These are phyloP conservation scores for Clarias macrocephalus DNA, from an alignment of 2,113 vertebrate species.

Conservation along the genomic window DNA sequence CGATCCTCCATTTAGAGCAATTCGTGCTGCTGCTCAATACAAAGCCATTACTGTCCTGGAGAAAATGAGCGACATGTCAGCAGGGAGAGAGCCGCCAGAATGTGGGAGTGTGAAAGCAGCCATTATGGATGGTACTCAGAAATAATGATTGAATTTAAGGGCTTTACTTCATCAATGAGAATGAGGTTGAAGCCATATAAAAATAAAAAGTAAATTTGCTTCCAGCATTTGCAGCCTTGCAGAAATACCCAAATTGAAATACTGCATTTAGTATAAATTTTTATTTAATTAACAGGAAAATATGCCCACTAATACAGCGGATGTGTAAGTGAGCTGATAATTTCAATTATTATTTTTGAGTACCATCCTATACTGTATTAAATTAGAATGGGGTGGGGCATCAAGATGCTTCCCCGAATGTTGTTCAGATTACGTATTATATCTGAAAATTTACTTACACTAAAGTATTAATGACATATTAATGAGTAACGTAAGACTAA, in stretches of 20 bases:
- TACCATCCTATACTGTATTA: no score
- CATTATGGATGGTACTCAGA: constrained; percentile 38
- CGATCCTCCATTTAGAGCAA: constrained; percentile 43
- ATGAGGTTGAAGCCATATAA: constrained; percentile 30
- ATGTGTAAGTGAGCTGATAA: neutral
- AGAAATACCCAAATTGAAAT: constrained; percentile 29
- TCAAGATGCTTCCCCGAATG: no score
- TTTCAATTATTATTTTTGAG: no score
- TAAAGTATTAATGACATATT: no score
- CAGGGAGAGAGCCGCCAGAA: constrained; percentile 21
- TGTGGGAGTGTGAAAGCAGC: constrained; percentile 32
- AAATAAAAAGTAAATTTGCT: neutral
- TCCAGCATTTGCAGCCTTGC: neutral
- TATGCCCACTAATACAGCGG: constrained; percentile 53
- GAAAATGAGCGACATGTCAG: constrained; percentile 38
- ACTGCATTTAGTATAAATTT: constrained; percentile 1
- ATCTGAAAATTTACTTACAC: no score
- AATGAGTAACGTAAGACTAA: no score
- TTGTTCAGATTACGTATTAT: no score
- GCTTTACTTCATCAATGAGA: neutral
- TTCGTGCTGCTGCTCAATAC: constrained; percentile 43
- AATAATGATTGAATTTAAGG: constrained; percentile 44
- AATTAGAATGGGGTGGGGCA: no score
- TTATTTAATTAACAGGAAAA: constrained; percentile 48
- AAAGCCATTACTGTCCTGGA: constrained; percentile 42